phyloP scores from a whole-genome alignment of 2,888 invertebrate genomes.

The Microplitis deprimator region DNA sequence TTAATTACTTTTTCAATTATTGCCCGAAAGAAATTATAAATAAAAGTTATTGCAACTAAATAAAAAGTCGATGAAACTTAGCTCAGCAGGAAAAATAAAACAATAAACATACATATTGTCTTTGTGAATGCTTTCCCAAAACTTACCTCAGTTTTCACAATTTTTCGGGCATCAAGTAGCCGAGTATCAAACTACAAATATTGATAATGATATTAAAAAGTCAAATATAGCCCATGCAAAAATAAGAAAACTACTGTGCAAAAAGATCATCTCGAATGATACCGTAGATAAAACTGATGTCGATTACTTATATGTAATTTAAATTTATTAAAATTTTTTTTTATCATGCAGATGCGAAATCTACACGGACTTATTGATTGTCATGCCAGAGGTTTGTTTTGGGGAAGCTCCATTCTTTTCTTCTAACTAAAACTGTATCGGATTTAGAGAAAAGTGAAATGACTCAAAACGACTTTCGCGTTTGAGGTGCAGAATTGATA shows the following conservation, averaged over 20 bases:
- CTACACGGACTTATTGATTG: slow-evolving; percentile 58
- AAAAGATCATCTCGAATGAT: slow-evolving; percentile 56
- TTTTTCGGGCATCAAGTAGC: slow-evolving; percentile 61
- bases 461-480: too few species aligned
- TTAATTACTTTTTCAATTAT: neutral
- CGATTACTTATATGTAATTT: neutral
- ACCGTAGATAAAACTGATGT: slow-evolving; percentile 53
- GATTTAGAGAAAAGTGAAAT: slow-evolving; percentile 45
- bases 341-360: slow-evolving; percentile 41
- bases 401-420: slow-evolving; percentile 69
- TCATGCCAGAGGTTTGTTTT: slow-evolving; percentile 69
- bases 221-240: slow-evolving; percentile 65
- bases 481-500: too few species aligned
- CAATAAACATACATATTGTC: slow-evolving; percentile 16
- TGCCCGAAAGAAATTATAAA: neutral
- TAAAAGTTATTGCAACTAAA: neutral
- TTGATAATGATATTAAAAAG: slow-evolving; percentile 58
- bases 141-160: slow-evolving; percentile 67
- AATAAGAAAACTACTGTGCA: slow-evolving; percentile 61
- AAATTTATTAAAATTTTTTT: too few species aligned
- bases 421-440: slow-evolving; percentile 65
- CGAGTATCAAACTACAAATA: slow-evolving; percentile 66
- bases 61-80: slow-evolving; percentile 2
- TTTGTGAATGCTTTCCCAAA: slow-evolving; percentile 56
- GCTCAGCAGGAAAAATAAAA: slow-evolving; percentile 6